Evolutionary conservation across 2,888 invertebrate genomes (phyloP), one percentile per base, ranked within the genome.

Genomic region (Phengaris arion): DNA sequence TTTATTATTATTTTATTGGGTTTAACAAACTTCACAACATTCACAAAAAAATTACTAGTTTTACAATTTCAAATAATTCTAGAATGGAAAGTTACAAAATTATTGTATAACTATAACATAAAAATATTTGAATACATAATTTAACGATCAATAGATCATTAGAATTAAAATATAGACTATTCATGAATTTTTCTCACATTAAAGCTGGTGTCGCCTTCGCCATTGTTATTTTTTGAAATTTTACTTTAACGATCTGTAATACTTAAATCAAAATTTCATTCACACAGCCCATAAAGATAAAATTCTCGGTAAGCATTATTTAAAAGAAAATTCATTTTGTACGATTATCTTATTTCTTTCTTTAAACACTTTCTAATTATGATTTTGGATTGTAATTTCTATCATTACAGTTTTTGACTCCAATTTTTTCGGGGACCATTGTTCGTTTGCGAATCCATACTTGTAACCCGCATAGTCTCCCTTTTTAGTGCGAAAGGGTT

Each of bases 91-190:
- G 35, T 35, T 12, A 45, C 7, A 12, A 45, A 64, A 13, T 5
- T 9, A 5, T 57, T 57, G 15, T 59, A 22, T 22, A 22, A 22
- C 22, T 22, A 1, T 22, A 6, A 6, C 22, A 22, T 35, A 13
- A 77, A 78, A 76, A 77, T 76, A 79, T 78, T 79, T 77, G 76
- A 76, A 77, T 64, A 64, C 35, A 64, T 35, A 72, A 54, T 13
- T 54, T 54, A 72, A 52, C 12, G 12, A 72, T 72, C 51, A 70
- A 72, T 72, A 54, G 54, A 72, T 35, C 52, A 52, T 72, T 72
- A 72, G 72, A 72, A 54, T 72, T 52, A 54, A 72, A 70, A 70
- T 70, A 54, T 72, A 70, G 70, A 52, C 72, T 54, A 54, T 45
- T 72, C 72, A 72, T 72, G 35, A 70, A 22, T 51, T 22, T 72